phyloP scores from a whole-genome alignment of 2,113 vertebrate species.

The Casuarius casuarius region DNA sequence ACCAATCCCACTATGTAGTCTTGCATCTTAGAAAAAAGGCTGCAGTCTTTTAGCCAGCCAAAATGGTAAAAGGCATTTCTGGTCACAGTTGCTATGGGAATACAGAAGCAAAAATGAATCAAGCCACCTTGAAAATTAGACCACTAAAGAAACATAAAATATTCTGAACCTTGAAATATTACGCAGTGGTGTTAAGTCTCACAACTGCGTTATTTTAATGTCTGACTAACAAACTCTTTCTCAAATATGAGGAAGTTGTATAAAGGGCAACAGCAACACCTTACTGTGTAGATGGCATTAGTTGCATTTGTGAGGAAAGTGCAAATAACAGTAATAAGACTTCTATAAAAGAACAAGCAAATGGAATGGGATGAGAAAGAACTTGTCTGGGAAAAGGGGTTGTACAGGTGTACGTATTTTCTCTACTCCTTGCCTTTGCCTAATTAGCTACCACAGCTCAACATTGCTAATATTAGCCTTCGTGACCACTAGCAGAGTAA shows the following conservation, averaged over 20 bases:
- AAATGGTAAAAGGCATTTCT: not conserved
- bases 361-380: not conserved
- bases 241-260: not conserved
- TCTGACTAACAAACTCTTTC: not conserved
- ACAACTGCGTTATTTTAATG: not conserved
- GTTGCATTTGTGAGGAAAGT: not conserved
- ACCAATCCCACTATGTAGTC: not conserved
- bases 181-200: not conserved
- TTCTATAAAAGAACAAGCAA: not conserved
- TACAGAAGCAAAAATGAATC: conserved; percentile 1
- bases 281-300: not conserved
- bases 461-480: not conserved
- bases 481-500: not conserved
- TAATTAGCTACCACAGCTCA: not conserved
- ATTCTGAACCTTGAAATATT: conserved; percentile 39
- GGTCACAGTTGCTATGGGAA: conserved; percentile 17
- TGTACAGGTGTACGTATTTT: not conserved
- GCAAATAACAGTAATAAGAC: not conserved
- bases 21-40: not conserved
- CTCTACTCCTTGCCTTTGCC: not conserved
- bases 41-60: not conserved
- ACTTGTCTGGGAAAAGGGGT: not conserved
- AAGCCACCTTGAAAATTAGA: conserved; percentile 18
- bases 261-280: not conserved
- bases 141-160: conserved; percentile 1